phyloP scores from a whole-genome alignment of 2,113 vertebrate genomes.

The Thunnus maccoyii region DNA sequence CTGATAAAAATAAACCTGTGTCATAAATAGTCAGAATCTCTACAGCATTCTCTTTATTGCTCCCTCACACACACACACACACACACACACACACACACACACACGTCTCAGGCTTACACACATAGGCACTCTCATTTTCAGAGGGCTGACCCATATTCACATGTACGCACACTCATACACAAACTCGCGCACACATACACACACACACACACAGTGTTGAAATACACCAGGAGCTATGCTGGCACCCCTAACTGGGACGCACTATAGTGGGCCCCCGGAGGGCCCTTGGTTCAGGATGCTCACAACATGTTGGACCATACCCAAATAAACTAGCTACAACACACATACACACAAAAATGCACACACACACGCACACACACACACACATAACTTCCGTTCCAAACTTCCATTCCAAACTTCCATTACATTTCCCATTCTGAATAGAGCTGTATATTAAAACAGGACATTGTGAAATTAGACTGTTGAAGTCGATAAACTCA shows the following conservation, averaged over 20 bases:
- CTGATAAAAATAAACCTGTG: conserved; percentile 62
- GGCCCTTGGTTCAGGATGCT: conserved; percentile 74
- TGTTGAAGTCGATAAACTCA: conserved; percentile 37
- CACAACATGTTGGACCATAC: conserved; percentile 62
- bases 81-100: conserved; percentile 22
- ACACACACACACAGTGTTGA: conserved; percentile 47
- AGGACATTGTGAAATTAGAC: conserved; percentile 34
- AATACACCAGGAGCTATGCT: conserved; percentile 77
- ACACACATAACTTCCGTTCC: not conserved
- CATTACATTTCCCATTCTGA: conserved; percentile 55
- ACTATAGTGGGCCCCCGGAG: conserved; percentile 71
- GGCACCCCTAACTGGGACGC: conserved; percentile 82
- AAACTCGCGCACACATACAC: conserved; percentile 34
- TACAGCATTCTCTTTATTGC: conserved; percentile 17
- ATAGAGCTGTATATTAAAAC: conserved; percentile 49
- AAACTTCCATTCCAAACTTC: conserved; percentile 20
- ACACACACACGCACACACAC: conserved; percentile 30
- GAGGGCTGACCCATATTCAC: conserved; percentile 68
- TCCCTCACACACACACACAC: not conserved
- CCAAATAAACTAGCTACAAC: conserved; percentile 57
- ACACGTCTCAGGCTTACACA: conserved; percentile 13
- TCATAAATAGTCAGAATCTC: conserved; percentile 46
- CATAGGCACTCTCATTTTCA: conserved; percentile 48
- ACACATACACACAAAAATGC: conserved; percentile 30
- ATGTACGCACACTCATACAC: conserved; percentile 37